A percentile compares a stretch with the other conserved stretches of the same genome.
phyloP scores from a whole-genome alignment of 2,888 invertebrate genomes.

The Dichetophora obliterata region DNA sequence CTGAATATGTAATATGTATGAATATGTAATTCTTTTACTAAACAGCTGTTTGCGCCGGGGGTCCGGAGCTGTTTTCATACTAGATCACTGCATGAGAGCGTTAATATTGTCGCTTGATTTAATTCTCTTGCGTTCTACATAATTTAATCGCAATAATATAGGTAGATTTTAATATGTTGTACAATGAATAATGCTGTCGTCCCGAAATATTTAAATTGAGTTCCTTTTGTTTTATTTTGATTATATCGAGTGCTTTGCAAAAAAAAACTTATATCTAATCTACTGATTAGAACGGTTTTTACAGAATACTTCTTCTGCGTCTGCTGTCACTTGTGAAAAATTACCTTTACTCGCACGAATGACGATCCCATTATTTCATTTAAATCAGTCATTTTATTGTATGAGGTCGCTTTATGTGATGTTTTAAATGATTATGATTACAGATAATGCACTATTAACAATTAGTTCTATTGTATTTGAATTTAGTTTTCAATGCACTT shows the following conservation, averaged over 20 bases:
- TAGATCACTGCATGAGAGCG: neutral
- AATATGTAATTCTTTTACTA: no score
- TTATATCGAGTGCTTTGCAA: neutral
- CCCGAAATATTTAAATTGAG: neutral
- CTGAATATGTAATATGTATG: no score
- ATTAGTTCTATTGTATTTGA: conserved; percentile 1
- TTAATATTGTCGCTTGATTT: neutral
- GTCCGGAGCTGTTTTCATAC: neutral
- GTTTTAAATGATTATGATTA: neutral
- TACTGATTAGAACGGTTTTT: neutral
- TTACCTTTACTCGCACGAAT: conserved; percentile 69
- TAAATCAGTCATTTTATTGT: conserved; percentile 63
- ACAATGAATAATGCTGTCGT: neutral
- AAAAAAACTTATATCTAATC: no score
- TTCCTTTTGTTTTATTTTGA: neutral
- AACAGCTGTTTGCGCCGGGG: neutral
- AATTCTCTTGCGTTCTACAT: conserved; percentile 19
- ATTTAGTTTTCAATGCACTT: conserved; percentile 25
- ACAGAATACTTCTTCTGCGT: neutral
- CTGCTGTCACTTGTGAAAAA: neutral
- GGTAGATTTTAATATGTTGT: neutral
- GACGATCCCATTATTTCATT: conserved; percentile 66
- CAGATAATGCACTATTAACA: neutral
- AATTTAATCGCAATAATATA: neutral
- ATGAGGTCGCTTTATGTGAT: neutral